Conservation (phyloP, 1,140 invertebrate species). For the Pogonomyrmex californicus region DNA sequence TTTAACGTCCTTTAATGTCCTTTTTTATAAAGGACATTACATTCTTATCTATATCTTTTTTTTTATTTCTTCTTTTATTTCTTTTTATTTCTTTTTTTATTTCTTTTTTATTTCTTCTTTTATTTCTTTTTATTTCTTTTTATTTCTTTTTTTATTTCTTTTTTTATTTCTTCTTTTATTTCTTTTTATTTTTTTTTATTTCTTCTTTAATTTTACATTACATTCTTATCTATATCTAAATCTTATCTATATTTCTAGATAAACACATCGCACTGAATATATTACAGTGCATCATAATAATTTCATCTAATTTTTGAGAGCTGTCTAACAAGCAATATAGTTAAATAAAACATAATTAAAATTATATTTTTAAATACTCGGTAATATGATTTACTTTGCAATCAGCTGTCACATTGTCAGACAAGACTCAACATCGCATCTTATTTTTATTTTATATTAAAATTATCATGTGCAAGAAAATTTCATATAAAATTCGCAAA, state of each 20-base stretch:
- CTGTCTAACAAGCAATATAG: neutral
- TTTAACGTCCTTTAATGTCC: too few species aligned
- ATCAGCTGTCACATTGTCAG: neutral
- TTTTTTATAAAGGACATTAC: too few species aligned
- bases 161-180: too few species aligned
- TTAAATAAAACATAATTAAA: neutral
- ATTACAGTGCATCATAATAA: neutral
- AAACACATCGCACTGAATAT: neutral
- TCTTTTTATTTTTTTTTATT: too few species aligned
- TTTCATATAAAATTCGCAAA: conserved; percentile 20
- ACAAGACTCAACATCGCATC: neutral
- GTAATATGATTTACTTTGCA: neutral
- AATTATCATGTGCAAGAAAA: neutral
- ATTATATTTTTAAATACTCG: neutral
- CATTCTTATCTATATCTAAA: neutral
- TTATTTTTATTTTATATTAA: neutral
- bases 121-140: too few species aligned
- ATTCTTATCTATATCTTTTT: too few species aligned
- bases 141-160: too few species aligned
- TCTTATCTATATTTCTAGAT: neutral
- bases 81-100: too few species aligned
- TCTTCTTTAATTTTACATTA: neutral
- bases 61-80: too few species aligned
- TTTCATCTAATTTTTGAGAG: neutral
- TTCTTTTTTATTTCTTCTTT: too few species aligned